These are phyloP conservation scores for Uria aalge DNA, from an alignment of 2,113 vertebrate genomes.

Conservation along the genomic window DNA sequence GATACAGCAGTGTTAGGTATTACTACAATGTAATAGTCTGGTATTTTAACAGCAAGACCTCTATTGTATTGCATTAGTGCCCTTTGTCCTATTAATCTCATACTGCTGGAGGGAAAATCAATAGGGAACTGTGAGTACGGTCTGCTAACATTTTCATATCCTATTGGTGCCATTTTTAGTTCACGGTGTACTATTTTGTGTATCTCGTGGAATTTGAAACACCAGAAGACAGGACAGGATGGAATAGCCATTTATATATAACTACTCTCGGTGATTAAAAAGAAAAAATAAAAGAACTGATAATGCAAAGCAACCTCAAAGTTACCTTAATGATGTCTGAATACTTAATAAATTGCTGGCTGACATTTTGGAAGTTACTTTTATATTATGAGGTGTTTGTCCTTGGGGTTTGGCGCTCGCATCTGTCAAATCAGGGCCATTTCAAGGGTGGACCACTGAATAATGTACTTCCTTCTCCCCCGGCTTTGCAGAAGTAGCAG, in stretches of 20 bases:
- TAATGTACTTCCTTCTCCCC: not conserved
- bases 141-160: not conserved
- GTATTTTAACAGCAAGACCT: not conserved
- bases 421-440: not conserved
- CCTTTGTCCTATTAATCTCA: not conserved
- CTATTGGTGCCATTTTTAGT: not conserved
- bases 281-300: not conserved
- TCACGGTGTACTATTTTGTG: not conserved
- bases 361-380: not conserved
- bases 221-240: not conserved
- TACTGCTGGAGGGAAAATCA: not conserved
- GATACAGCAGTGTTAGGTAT: not conserved
- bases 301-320: not conserved
- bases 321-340: not conserved
- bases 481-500: fast-evolving
- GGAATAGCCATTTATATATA: not conserved
- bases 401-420: not conserved
- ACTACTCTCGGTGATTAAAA: not conserved
- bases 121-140: not conserved
- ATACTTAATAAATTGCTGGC: not conserved
- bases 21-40: not conserved
- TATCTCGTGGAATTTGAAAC: not conserved
- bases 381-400: not conserved
- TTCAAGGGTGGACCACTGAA: not conserved
- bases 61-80: not conserved